Percentiles rank a stretch among this genome's conserved stretches.
Conservation (phyloP, 2,888 invertebrate species). For the Tanypteryx hageni region DNA sequence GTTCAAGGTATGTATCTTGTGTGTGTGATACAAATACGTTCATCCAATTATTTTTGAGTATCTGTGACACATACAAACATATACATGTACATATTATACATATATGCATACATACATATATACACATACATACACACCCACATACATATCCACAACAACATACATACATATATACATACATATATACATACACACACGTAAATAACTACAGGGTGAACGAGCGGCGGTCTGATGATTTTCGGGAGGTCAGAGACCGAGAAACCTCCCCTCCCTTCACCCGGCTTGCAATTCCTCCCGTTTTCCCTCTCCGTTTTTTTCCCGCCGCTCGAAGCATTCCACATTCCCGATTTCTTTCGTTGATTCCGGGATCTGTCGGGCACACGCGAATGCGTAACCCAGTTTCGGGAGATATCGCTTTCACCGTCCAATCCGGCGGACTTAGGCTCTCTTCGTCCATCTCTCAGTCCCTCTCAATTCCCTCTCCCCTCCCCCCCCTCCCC, state of each 20-base stretch:
- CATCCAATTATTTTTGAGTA: too few species aligned
- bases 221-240: neutral
- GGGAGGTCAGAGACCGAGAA: neutral
- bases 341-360: conserved; percentile 43
- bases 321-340: neutral
- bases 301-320: neutral
- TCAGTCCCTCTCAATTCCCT: neutral
- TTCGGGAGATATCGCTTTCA: conserved; percentile 46
- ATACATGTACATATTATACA: too few species aligned
- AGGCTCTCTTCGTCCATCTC: neutral
- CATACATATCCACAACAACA: too few species aligned
- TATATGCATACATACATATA: neutral
- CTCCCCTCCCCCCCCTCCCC: neutral
- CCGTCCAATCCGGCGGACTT: conserved; percentile 3
- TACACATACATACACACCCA: neutral
- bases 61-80: too few species aligned
- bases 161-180: neutral
- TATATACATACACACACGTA: neutral
- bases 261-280: neutral
- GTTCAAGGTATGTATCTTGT: too few species aligned
- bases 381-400: conserved; percentile 61
- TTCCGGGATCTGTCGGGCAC: conserved; percentile 37
- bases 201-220: neutral
- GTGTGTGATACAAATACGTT: too few species aligned
- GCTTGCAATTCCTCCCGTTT: neutral